A percentile compares a stretch with the other conserved stretches of the same genome.
Evolutionary conservation across 2,113 vertebrate species (phyloP).

Genomic region (Ictalurus furcatus): DNA sequence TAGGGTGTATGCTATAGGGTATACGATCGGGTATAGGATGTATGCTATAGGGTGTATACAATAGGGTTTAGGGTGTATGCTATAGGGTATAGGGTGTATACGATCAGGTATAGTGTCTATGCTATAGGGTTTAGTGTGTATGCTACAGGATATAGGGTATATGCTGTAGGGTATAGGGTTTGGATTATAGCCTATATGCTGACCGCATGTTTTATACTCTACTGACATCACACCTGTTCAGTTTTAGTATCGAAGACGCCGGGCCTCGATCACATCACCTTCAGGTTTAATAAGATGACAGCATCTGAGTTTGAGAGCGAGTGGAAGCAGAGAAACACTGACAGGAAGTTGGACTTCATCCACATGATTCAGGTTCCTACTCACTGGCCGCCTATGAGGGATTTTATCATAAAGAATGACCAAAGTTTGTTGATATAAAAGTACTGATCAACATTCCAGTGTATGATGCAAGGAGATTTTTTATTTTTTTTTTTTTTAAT

Average conservation of each 20-base stretch:
- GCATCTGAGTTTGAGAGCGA: conserved; percentile 82
- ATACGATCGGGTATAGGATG: not conserved
- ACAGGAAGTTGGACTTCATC: conserved; percentile 88
- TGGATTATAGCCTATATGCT: not conserved
- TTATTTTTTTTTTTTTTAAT: not conserved
- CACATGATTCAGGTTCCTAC: conserved; percentile 92
- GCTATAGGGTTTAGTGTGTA: not conserved
- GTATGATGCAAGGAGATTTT: not conserved
- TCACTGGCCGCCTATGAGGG: not conserved
- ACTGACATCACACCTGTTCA: conserved; percentile 49
- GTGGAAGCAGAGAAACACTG: conserved; percentile 72
- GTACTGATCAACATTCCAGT: no score
- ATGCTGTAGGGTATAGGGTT: not conserved
- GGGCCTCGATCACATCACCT: conserved; percentile 79
- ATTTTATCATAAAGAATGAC: not conserved
- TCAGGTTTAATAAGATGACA: conserved; percentile 87
- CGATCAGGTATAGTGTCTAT: not conserved
- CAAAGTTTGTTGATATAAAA: not conserved
- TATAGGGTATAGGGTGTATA: not conserved
- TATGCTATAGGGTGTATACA: not conserved
- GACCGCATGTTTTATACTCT: not conserved
- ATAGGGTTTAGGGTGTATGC: not conserved
- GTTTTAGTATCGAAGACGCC: conserved; percentile 78
- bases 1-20: no score
- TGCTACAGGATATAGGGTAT: not conserved